Conservation (phyloP, 2,888 invertebrate genomes). For the Gandaritis pyraliata region DNA sequence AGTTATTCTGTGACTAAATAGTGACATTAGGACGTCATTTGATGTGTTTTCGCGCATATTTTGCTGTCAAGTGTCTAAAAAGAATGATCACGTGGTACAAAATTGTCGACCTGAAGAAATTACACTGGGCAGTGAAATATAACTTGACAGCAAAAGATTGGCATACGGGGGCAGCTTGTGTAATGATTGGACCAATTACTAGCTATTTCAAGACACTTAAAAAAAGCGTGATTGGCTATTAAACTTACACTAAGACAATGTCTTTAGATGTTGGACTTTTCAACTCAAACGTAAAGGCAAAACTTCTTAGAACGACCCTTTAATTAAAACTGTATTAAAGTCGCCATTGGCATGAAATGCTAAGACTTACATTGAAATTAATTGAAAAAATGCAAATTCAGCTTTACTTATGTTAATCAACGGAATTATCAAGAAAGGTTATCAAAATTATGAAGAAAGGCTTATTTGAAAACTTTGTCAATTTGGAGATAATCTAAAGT, state of each 20-base stretch:
- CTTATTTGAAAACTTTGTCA: constrained; percentile 14
- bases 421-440: constrained; percentile 12
- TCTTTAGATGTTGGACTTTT: constrained; percentile 11
- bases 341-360: constrained; percentile 30
- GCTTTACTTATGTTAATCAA: constrained; percentile 25
- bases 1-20: too few relatives aligned
- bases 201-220: too few relatives aligned
- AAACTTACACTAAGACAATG: neutral
- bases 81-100: too few relatives aligned
- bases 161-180: too few relatives aligned
- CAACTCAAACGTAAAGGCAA: neutral
- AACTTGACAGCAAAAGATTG: too few relatives aligned
- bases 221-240: too few relatives aligned
- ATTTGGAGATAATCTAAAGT: constrained; percentile 4
- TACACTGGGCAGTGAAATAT: too few relatives aligned
- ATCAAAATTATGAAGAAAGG: constrained; percentile 13
- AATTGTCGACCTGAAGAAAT: too few relatives aligned
- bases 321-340: constrained; percentile 40
- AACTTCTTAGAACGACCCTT: constrained; percentile 24
- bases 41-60: too few relatives aligned
- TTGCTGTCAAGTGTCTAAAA: too few relatives aligned
- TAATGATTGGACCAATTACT: too few relatives aligned
- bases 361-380: constrained; percentile 30
- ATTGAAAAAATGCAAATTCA: constrained; percentile 40
- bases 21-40: too few relatives aligned